These are phyloP conservation scores for Rhorus exstirpatorius DNA, from an alignment of 2,888 invertebrate species.

Conservation along the genomic window DNA sequence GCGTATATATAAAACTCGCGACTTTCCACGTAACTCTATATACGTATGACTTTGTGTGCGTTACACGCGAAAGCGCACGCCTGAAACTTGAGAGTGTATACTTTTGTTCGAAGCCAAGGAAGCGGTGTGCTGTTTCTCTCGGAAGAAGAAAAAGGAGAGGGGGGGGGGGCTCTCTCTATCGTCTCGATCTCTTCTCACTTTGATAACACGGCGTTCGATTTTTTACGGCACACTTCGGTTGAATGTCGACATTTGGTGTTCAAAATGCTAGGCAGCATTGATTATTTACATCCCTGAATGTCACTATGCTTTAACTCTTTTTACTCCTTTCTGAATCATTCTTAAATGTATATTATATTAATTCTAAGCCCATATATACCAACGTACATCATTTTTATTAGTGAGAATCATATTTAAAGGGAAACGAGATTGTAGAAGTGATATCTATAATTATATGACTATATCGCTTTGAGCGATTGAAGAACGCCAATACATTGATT, in stretches of 20 bases:
- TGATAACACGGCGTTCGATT: slow-evolving; percentile 1
- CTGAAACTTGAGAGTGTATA: slow-evolving; percentile 36
- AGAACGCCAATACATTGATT: no score
- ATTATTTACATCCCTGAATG: no score
- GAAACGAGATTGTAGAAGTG: no score
- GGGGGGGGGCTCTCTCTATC: slow-evolving; percentile 24
- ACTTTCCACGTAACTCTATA: neutral
- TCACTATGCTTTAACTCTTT: neutral
- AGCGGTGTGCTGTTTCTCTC: slow-evolving; percentile 10
- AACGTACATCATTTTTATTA: no score
- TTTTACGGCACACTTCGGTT: slow-evolving; percentile 1
- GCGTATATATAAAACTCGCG: neutral
- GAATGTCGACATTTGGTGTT: slow-evolving; percentile 12
- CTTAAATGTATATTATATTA: no score
- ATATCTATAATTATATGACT: no score
- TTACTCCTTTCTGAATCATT: no score
- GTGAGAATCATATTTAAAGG: no score
- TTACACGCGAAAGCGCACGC: slow-evolving; percentile 42
- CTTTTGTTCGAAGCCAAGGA: slow-evolving; percentile 25
- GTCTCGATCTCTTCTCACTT: slow-evolving; percentile 30
- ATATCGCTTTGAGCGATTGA: no score
- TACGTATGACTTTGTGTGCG: slow-evolving; percentile 18
- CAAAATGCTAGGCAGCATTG: slow-evolving; percentile 1
- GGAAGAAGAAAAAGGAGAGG: neutral
- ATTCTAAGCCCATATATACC: no score